Base-by-base conservation (phyloP, 2,888 invertebrate genomes). In the Lucinisca nassula region DNA sequence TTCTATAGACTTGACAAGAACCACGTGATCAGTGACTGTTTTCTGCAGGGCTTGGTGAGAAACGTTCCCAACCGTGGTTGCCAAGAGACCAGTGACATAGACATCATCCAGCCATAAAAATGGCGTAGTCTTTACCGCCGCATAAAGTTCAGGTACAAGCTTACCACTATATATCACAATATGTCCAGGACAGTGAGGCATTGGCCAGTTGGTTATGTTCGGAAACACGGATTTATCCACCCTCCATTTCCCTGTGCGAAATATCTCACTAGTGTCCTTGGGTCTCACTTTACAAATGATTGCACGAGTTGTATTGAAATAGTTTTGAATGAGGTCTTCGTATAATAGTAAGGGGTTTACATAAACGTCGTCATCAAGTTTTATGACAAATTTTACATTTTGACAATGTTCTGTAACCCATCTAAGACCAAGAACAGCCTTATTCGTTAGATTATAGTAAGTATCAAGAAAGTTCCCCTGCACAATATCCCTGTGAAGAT, bases 321-420 rank as follows among this genome's bases (percentile, higher is more conserved):
- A 35, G 0, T 1, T 37, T 10, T 14, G 32, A 8, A 37, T 21
- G n/a, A 73, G 10, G 21, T 73, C 73, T 8, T 37, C n/a, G n/a
- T 35, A 37, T 0, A 79, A 51, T 27, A 32, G 12, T 51, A 79
- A 79, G n/a, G 45, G n/a, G 49, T 79, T 79, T 3, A 79, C 49
- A 24, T 45, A 79, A 12, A 79, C 79, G 35, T 79, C 79, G 72
- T 79, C 79, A 72, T 79, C 79, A 6, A 72, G 14, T 49, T 79
- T 79, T 14, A 79, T 12, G 12, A 79, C 72, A 72, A 38, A 40
- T 72, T 70, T 21, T 49, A 32, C 79, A 10, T 32, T 45, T 32
- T 30, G n/a, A 79, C 79, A 79, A 79, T 38, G 24, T 51, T 79
- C 79, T 10, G 4, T n/a, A 10, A 72, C 27, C 79, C 79, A 79